These are phyloP conservation scores for Anabacerthia variegaticeps DNA, from an alignment of 2,797 vertebrate species.

Conservation along the genomic window DNA sequence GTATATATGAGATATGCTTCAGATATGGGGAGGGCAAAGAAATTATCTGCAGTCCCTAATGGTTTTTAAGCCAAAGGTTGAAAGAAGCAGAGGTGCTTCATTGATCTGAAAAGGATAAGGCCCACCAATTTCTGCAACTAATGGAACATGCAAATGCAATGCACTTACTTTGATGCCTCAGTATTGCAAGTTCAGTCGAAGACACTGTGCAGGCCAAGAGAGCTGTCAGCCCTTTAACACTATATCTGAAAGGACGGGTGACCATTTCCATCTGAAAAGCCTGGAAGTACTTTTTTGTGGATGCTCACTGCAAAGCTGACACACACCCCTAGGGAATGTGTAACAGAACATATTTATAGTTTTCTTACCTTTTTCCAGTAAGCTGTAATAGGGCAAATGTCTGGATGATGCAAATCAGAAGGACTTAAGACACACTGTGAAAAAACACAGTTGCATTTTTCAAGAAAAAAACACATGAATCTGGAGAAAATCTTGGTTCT, in stretches of 20 bases:
- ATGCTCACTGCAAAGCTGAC: neutral
- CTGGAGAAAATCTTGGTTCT: neutral
- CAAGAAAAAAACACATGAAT: neutral
- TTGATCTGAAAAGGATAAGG: neutral
- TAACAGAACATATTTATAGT: neutral
- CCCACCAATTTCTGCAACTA: neutral
- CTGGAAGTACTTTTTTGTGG: neutral
- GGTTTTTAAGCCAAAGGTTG: too few species aligned
- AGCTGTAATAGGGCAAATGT: neutral
- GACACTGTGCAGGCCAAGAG: neutral
- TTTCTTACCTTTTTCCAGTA: neutral
- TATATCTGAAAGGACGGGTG: neutral
- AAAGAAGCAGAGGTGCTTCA: neutral
- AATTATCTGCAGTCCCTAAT: neutral
- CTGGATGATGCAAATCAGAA: neutral
- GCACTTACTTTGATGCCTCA: neutral
- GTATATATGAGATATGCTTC: neutral
- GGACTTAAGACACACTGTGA: neutral
- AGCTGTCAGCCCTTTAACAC: neutral
- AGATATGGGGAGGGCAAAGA: neutral
- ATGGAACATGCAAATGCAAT: fast-evolving
- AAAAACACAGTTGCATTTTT: neutral
- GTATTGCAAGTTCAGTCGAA: neutral
- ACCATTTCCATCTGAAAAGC: neutral
- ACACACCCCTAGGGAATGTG: neutral